Base-by-base conservation (phyloP, 35 echinoderm and acorn worm species). In the Lytechinus pictus region DNA sequence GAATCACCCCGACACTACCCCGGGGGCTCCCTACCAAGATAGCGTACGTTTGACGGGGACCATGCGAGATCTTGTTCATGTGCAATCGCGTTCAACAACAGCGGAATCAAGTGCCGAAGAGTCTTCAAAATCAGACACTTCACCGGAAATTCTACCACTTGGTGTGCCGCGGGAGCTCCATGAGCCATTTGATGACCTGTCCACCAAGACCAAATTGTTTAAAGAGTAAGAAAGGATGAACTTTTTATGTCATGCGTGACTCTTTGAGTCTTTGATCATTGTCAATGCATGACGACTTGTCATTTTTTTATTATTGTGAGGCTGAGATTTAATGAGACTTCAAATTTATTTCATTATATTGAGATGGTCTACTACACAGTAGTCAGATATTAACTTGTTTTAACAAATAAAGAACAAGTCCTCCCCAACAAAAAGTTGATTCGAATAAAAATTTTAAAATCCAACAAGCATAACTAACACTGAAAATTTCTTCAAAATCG, bases 121-220 rank as follows among this genome's bases (percentile, higher is more conserved):
- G 9, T 93, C 92, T 57, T 57, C 88, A 52, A 90, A 57, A 93
- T 93, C 92, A 55, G 92, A 93, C 92, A 57, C 54, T 14, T 93
- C 92, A 13, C 92, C 92, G 8, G 92, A 93, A 10, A 93, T 93
- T 55, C 27, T 93, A 54, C 92, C 92, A 5, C 92, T 93, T 10
- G 92, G 92, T 57, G 92, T 93, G 13, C 92, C 92, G 6, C 16
- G 92, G 54, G 92, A 93, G 24, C 55, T 93, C 0, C 92, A 93
- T n/a, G 92, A 93, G 28, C 92, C 53, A 19, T 93, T 93, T 57
- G 21, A 93, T 10, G 92, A 93, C 66, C 66, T 79, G 66, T 44
- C 66, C 66, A 24, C 21, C 19, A 79, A 79, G 57, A 10, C 57
- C 10, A 60, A n/a, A 16, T 79, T 79, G 66, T 79, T 79, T 16